Percentiles rank a stretch among this genome's conserved stretches.
These are phyloP conservation scores for Arctopsyche grandis DNA, from an alignment of 1,140 invertebrate genomes.

Conservation along the genomic window DNA sequence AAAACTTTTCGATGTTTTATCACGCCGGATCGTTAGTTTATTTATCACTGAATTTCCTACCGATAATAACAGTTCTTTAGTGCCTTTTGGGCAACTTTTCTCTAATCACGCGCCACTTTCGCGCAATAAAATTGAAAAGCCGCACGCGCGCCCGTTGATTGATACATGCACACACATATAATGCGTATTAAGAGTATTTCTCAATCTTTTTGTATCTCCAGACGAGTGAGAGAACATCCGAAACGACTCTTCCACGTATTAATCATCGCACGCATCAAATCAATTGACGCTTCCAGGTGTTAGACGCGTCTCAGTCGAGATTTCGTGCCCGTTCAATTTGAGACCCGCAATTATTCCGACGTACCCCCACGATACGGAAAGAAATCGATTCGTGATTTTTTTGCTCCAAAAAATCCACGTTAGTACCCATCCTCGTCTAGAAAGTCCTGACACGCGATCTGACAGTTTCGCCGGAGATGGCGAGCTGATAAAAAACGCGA, in stretches of 20 bases:
- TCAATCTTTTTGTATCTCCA: background rate
- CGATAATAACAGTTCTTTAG: too few species aligned
- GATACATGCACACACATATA: background rate
- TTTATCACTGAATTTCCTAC: too few species aligned
- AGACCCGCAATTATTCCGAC: constrained; percentile 43
- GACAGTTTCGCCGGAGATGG: background rate
- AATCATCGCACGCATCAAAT: constrained; percentile 36
- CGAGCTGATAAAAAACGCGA: background rate
- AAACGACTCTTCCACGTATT: background rate
- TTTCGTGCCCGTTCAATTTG: constrained; percentile 50
- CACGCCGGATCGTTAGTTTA: too few species aligned
- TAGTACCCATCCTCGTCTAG: constrained; percentile 15
- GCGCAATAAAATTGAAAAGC: background rate
- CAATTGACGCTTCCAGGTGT: constrained; percentile 51
- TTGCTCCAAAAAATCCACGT: constrained; percentile 22
- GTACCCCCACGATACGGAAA: constrained; percentile 39
- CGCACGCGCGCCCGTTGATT: background rate
- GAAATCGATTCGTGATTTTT: constrained; percentile 51
- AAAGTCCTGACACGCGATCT: constrained; percentile 38
- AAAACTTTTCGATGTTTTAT: too few species aligned
- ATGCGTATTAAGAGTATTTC: background rate
- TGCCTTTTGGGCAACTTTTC: background rate
- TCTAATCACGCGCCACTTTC: background rate
- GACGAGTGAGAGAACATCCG: background rate
- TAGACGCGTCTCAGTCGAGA: constrained; percentile 23